Base-by-base conservation (phyloP, 2,113 vertebrate species). In the Spea multiplicata region DNA sequence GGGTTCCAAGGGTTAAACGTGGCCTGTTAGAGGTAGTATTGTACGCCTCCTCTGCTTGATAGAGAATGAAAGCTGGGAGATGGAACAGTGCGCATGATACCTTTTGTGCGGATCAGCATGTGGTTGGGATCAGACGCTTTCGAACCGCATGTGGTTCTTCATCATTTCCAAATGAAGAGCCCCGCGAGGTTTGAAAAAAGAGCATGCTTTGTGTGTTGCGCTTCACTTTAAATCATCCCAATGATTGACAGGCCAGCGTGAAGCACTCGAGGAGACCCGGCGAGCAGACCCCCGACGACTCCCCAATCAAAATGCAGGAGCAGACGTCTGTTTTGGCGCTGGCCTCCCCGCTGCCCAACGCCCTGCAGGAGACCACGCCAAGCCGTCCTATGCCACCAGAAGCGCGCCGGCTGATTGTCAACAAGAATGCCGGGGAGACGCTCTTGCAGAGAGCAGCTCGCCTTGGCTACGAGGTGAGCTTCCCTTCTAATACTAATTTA, bases 371-470 rank as follows among this genome's bases (percentile, higher is more conserved):
- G 73, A 87, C 82, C 75, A 88, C 93, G 82, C 86, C 93, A 76
- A 94, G 94, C 83, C 94, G 96, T 8, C 96, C 97, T 0, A 96
- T 98, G 93, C 97, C 97, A 0, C 97, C 97, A 0, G 97, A 98
- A 83, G 97, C 97, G 0, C 93, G 97, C 5, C 89, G 97, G 70
- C 94, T 99, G 2, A 99, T 99, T 66, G 97, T 99, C 81, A 99
- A 99, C 87, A 99, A 99, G 90, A 99, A 99, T 5, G 97, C 97
- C 0, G 97, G 97, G 1, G 97, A 99, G 86, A 99, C 97, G 3
- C 93, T 99, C 79, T 91, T 99, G 81, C 97, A 99, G 90, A 90
- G 97, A 74, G 97, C 97, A 0, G 97, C 97, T 0, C 93, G 97
- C 64, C 91, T 99, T 3, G 97, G 97, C 81, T 99, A 99, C 0